Evolutionary conservation across 2,888 invertebrate species (phyloP).

Genomic region (Hoplodrina ambigua): DNA sequence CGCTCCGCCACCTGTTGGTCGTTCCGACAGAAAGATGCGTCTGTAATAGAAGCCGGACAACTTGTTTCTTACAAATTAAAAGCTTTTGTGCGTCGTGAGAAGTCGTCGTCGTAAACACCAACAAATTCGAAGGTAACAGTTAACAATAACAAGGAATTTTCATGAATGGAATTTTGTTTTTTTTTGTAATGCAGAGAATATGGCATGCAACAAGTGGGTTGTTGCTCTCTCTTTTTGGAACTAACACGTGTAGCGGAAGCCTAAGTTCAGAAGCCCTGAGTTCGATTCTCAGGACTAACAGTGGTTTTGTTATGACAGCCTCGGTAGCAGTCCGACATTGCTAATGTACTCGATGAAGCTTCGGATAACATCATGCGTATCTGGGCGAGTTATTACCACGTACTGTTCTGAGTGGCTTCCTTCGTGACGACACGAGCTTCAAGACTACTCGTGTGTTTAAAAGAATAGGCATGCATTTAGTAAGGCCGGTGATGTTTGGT

Average conservation of each 20-base stretch:
- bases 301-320: not conserved
- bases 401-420: not conserved
- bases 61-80: constrained; percentile 1
- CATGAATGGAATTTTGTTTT: not conserved
- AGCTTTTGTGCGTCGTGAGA: constrained; percentile 7
- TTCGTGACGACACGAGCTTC: not conserved
- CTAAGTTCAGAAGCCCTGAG: constrained; percentile 1
- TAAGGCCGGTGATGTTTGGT: not conserved
- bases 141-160: not conserved
- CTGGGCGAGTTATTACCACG: not conserved
- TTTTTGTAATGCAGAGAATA: constrained; percentile 2
- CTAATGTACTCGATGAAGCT: not conserved
- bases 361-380: not conserved
- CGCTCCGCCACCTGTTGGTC: constrained; percentile 36
- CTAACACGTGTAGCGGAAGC: not conserved
- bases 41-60: constrained; percentile 1
- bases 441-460: not conserved
- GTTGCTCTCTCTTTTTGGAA: constrained; percentile 3
- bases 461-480: not conserved
- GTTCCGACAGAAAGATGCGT: constrained; percentile 6
- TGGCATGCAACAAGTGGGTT: constrained; percentile 21
- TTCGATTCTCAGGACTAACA: constrained; percentile 24
- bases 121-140: constrained; percentile 30
- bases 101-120: constrained; percentile 1
- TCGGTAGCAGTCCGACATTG: not conserved